Evolutionary conservation across 2,888 invertebrate species (phyloP).

Genomic region (Epistrophe grossulariae): DNA sequence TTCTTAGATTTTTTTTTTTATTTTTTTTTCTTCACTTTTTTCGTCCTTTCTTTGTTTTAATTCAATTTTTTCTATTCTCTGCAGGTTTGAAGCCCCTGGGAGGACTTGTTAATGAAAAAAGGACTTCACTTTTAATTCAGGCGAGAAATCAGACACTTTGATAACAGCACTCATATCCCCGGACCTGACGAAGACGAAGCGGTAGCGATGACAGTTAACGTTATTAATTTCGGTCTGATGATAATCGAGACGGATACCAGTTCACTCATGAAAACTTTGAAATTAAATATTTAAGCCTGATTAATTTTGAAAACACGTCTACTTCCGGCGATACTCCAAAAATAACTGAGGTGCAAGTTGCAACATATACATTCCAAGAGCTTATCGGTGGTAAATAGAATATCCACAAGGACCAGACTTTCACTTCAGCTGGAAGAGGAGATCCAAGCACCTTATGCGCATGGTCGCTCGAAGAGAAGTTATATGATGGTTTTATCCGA

Average conservation of each 20-base stretch:
- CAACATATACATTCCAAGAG: constrained; percentile 69
- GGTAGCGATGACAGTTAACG: constrained; percentile 13
- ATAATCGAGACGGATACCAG: constrained; percentile 33
- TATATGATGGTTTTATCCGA: constrained; percentile 11
- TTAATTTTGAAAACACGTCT: constrained; percentile 76
- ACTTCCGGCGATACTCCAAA: constrained; percentile 77
- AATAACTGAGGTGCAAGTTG: constrained; percentile 77
- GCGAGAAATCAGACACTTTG: neutral
- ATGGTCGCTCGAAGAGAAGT: constrained; percentile 21
- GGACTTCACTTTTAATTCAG: constrained; percentile 31
- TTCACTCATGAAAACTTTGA: constrained; percentile 44
- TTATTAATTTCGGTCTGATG: constrained; percentile 17
- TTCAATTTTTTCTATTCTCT: constrained; percentile 44
- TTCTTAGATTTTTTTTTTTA: constrained; percentile 40
- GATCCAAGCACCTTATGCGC: constrained; percentile 37
- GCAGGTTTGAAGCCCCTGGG: constrained; percentile 30
- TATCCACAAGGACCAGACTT: constrained; percentile 36
- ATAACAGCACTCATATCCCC: neutral
- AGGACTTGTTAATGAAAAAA: constrained; percentile 31
- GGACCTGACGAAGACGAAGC: constrained; percentile 9
- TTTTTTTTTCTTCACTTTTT: constrained; percentile 7
- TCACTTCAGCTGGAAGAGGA: constrained; percentile 7
- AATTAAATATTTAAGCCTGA: constrained; percentile 61
- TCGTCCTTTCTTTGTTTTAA: constrained; percentile 55
- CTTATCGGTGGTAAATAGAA: constrained; percentile 57